phyloP scores from a whole-genome alignment of 2,888 invertebrate species.

The Patella ulyssiponensis region DNA sequence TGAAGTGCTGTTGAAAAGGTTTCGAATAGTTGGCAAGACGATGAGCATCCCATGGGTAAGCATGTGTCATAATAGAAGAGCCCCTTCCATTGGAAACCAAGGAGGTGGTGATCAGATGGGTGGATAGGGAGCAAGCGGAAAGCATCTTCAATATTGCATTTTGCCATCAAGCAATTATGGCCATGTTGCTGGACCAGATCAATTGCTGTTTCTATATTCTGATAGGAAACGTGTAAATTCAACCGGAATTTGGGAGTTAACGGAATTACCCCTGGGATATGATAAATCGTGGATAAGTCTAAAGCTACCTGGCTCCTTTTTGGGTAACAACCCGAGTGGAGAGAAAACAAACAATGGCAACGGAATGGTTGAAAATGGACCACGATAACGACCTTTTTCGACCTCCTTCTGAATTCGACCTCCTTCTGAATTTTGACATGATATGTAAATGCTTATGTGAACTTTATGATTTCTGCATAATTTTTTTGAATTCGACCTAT shows the following conservation, averaged over 20 bases:
- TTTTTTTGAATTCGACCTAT: too few species aligned
- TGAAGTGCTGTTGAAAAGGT: too few species aligned
- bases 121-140: not conserved
- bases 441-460: too few species aligned
- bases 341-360: not conserved
- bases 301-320: conserved; percentile 6
- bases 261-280: conserved; percentile 12
- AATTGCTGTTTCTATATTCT: conserved; percentile 13
- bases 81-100: not conserved
- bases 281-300: not conserved
- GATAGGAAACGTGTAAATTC: conserved; percentile 2
- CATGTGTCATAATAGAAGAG: too few species aligned
- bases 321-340: conserved; percentile 13
- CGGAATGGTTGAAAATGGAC: not conserved
- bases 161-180: not conserved
- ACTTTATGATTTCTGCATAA: too few species aligned
- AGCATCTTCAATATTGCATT: not conserved
- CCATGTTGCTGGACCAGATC: not conserved
- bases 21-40: too few species aligned
- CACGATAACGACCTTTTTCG: too few species aligned
- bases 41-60: too few species aligned
- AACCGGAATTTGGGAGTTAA: conserved; percentile 2
- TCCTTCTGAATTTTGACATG: too few species aligned
- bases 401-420: too few species aligned
- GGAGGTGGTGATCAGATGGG: not conserved